Base-by-base conservation (phyloP, 64 coral and sea anemone species). In the Hydrozoanthus tunicans region DNA sequence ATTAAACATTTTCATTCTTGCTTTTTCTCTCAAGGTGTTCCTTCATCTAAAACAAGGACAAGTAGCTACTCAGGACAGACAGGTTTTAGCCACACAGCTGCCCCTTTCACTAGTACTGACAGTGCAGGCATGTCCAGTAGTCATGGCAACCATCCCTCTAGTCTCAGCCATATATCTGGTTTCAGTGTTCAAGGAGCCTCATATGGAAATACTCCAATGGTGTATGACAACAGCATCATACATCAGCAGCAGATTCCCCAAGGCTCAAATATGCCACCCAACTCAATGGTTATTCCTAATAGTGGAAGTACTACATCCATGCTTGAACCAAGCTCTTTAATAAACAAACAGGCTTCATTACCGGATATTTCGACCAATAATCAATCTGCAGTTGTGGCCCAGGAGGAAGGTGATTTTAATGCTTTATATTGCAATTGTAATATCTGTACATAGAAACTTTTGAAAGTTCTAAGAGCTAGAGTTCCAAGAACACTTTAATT, bases 11-110 rank as follows among this genome's bases (percentile, higher is more conserved):
- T 25, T 62, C 32, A 11, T 24, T 27, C 24, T 81, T 81, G 14
- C 58, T 26, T 12, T 81, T 2, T 43, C 32, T 81, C 2, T 43
- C n/a, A 72, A 68, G 63, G 63, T 12, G 6, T 83, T 3, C 25
- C 62, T 20, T 61, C 59, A 14, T 23, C 81, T 57, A 13, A 15
- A 12, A 59, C 14, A 11, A 88, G 69, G 26, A 74, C 68, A 53
- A 74, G 55, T 27, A 88, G 68, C 10, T 88, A 59, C 54, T 74
- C 55, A 59, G 84, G 70, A 59, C 69, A 74, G 56, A 63, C 82
- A 12, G 52, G 51, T 70, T 51, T 85, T 17, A 66, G 23, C 64
- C 11, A 51, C 64, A 85, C 52, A 70, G 52, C 6, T 55, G 63
- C 15, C 82, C 82, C 63, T 25, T 53, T 70, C 63, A 70, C 64